phyloP scores from a whole-genome alignment of 1,140 invertebrate species.

The Aleiodes sp. region DNA sequence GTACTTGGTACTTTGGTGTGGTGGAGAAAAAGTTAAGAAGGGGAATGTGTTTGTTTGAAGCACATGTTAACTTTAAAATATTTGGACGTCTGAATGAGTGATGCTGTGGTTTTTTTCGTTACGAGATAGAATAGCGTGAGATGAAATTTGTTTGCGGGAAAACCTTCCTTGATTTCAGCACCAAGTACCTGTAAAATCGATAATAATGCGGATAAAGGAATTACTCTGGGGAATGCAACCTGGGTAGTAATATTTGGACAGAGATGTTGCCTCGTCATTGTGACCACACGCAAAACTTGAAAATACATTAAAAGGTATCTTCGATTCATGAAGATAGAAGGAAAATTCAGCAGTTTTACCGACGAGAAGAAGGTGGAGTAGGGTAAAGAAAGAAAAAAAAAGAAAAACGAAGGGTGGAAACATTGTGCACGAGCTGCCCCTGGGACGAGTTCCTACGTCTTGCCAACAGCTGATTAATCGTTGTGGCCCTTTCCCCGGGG shows the following conservation, averaged over 20 bases:
- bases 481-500: slow-evolving; percentile 55
- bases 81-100: not conserved
- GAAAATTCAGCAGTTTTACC: not conserved
- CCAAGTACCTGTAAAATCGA: not conserved
- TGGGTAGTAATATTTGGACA: slow-evolving; percentile 56
- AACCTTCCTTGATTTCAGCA: not conserved
- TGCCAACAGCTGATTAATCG: slow-evolving; percentile 68
- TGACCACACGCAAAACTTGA: slow-evolving; percentile 41
- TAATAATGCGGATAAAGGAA: not conserved
- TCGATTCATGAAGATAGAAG: not conserved
- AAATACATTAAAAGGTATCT: not conserved
- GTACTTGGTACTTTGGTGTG: too few species aligned
- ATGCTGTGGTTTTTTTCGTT: not conserved
- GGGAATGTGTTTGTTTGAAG: not conserved
- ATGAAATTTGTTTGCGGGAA: not conserved
- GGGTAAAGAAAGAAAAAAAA: too few species aligned
- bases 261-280: slow-evolving; percentile 52
- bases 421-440: slow-evolving; percentile 59
- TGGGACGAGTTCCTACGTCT: slow-evolving; percentile 62
- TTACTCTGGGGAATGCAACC: not conserved
- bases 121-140: too few species aligned
- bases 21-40: not conserved
- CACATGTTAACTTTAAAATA: not conserved
- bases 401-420: slow-evolving; percentile 40
- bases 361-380: slow-evolving; percentile 12